phyloP scores from a whole-genome alignment of 2,113 vertebrate genomes.

The Thomomys bottae region DNA sequence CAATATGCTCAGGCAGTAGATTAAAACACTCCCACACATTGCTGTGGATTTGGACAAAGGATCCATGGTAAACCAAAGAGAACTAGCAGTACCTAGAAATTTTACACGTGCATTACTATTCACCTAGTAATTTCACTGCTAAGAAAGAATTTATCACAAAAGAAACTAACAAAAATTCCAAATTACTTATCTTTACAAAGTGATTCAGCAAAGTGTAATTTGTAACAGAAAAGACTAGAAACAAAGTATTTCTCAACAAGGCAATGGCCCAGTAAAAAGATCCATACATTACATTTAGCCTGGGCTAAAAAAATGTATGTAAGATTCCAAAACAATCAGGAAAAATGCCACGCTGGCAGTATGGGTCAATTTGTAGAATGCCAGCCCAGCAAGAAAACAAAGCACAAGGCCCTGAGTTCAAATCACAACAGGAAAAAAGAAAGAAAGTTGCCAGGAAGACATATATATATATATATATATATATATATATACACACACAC shows the following conservation, averaged over 20 bases:
- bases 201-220: background rate
- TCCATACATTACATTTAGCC: background rate
- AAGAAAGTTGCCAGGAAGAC: background rate
- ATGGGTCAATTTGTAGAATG: too few species aligned
- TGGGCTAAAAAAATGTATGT: background rate
- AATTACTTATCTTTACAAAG: background rate
- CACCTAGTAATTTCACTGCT: background rate
- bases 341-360: too few species aligned
- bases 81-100: background rate
- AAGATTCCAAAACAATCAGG: too few species aligned
- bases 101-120: background rate
- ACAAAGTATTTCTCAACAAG: background rate
- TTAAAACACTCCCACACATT: background rate
- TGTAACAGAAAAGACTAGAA: slow-evolving; percentile 18
- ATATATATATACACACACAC: too few species aligned
- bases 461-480: too few species aligned
- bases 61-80: background rate
- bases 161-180: background rate
- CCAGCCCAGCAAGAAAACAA: too few species aligned
- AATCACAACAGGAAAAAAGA: too few species aligned
- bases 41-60: background rate
- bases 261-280: background rate
- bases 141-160: slow-evolving; percentile 37
- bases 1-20: background rate
- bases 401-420: too few species aligned